Evolutionary conservation across 2,797 vertebrate genomes (phyloP), one percentile per base, ranked within the genome.

Genomic region (Eulemur mongoz): DNA sequence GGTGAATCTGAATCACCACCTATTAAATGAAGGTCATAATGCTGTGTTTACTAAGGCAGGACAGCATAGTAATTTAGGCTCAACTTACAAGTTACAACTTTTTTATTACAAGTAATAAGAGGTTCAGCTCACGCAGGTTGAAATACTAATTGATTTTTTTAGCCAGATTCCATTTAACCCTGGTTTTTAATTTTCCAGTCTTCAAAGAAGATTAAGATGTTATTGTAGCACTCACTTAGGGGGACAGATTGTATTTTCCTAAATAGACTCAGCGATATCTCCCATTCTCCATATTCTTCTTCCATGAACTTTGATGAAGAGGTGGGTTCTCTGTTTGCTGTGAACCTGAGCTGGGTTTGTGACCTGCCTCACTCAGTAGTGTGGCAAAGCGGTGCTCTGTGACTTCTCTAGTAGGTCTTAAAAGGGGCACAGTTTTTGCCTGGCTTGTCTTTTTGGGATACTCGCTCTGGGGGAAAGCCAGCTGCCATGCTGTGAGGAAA

Each of bases 21-120:
- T 59, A 1, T 30, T 22, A 23, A 25, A 9, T 50, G 57, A 8
- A 14, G 22, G 23, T n/a, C 45, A 2, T 8, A 1, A 0, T 2
- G 1, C 45, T 57, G 15, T 35, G 12, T 38, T 57, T 57, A 23
- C 30, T 13, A 4, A 63, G n/a, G 27, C 35, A 76, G 32, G 69
- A 54, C 30, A 2, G 3, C 59, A 0, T 0, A 1, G 18, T 14
- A 2, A 6, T 6, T 18, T 30, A 52, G 81, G 27, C 50, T 48
- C 18, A 14, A 1, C 54, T 50, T 59, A 4, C 17, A 7, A 30
- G 35, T 75, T 43, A 22, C 30, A 4, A 2, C n/a, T 35, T 48
- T 9, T 11, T 38, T n/a, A 38, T 7, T 45, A 22, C 9, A 50
- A 1, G 7, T 22, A 23, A 7, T 20, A 52, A 38, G 84, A 52